Evolutionary conservation across 2,888 invertebrate species (phyloP).

Genomic region (Zaprionus lineosus): DNA sequence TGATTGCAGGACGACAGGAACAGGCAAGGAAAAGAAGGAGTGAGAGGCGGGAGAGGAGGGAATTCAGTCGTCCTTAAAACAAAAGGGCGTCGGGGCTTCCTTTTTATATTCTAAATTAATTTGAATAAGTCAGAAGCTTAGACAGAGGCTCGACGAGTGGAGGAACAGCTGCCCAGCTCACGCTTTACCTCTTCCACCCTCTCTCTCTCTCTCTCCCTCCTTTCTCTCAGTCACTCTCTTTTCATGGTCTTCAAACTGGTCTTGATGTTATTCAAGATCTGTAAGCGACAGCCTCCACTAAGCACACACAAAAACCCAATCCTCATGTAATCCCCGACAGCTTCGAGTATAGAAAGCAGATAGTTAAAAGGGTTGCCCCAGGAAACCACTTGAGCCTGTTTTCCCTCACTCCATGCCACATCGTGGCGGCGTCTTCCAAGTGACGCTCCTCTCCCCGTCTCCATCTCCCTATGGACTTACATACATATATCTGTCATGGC

Average conservation of each 20-base stretch:
- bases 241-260: slow-evolving; percentile 40
- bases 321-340: slow-evolving; percentile 63
- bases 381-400: slow-evolving; percentile 54
- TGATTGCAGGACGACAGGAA: slow-evolving; percentile 48
- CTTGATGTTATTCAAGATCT: slow-evolving; percentile 28
- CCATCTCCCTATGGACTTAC: slow-evolving; percentile 11
- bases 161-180: slow-evolving; percentile 44
- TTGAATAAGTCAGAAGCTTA: slow-evolving; percentile 64
- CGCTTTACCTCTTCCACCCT: not conserved
- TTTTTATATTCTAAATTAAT: slow-evolving; percentile 46
- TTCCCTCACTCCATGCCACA: not conserved
- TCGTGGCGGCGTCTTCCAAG: slow-evolving; percentile 33
- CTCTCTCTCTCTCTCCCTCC: not conserved
- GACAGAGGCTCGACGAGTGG: not conserved
- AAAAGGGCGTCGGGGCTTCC: slow-evolving; percentile 40
- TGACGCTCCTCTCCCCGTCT: too few relatives aligned
- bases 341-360: slow-evolving; percentile 31
- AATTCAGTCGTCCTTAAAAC: slow-evolving; percentile 41
- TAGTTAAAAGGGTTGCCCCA: slow-evolving; percentile 45
- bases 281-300: slow-evolving; percentile 49
- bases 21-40: not conserved
- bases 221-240: not conserved
- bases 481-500: slow-evolving; percentile 40
- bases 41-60: not conserved
- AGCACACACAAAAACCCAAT: slow-evolving; percentile 29